Conservation (phyloP, 2,797 vertebrate genomes). For the Melanogrammus aeglefinus region DNA sequence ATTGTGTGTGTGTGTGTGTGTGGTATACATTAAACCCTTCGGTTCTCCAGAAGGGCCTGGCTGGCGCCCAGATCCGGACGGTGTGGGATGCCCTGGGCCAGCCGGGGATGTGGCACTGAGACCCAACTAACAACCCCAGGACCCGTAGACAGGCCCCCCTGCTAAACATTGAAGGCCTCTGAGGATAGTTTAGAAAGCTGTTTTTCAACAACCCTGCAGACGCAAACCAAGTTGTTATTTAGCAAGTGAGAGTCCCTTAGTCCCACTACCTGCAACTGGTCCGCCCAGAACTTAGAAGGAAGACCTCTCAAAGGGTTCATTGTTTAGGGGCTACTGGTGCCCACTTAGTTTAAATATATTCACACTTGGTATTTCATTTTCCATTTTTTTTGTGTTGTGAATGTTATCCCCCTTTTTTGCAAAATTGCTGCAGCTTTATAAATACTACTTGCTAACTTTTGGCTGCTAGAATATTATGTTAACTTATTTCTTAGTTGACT, state of each 20-base stretch:
- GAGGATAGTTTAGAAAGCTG: too few species aligned
- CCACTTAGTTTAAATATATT: neutral
- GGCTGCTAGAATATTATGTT: neutral
- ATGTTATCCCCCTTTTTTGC: neutral
- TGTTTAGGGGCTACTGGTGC: neutral
- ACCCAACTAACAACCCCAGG: too few species aligned
- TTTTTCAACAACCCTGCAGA: too few species aligned
- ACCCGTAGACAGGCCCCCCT: too few species aligned
- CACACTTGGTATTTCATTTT: neutral
- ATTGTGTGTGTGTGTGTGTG: conserved; percentile 19
- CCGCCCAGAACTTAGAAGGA: neutral
- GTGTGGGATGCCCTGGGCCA: neutral
- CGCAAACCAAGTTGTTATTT: neutral
- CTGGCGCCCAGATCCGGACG: neutral
- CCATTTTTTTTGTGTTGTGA: neutral
- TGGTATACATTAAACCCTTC: too few species aligned
- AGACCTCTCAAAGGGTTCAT: neutral
- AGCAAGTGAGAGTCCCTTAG: neutral
- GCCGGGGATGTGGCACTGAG: too few species aligned
- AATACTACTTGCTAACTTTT: neutral
- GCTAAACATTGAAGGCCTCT: too few species aligned
- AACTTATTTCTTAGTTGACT: neutral
- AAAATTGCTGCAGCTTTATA: neutral
- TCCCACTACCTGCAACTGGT: neutral
- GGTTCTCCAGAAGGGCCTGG: too few species aligned